Base-by-base conservation (phyloP, 2,113 vertebrate species). In the Pseudopodoces humilis region DNA sequence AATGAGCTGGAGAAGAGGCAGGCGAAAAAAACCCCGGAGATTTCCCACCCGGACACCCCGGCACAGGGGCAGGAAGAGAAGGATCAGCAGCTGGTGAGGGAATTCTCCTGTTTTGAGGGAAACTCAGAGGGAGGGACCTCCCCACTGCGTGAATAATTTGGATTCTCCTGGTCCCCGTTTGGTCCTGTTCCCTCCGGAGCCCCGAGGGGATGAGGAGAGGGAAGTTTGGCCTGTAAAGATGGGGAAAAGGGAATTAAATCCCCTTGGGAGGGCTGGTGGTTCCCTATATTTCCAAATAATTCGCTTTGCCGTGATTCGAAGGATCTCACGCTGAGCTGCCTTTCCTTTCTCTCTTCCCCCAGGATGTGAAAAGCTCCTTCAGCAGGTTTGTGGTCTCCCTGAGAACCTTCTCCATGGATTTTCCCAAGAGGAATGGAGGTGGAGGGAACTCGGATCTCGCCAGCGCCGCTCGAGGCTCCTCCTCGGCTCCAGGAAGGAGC, bases 1-100 rank as follows among this genome's bases (percentile, higher is more conserved):
- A 79, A 95, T 92, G 94, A 95, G 43, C 25, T 92, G 16, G 93
- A 92, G 59, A 94, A 89, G 81, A 82, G 86, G 30, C 86, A 92
- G 37, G 68, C 31, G 0, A 92, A 78, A 47, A 82, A 46, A 41
- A 3, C 0, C 11, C 6, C 10, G 0, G 78, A 52, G 33, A 6
- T 23, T 47, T 72, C 89, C 20, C 76, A 6, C 3, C 53, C 7
- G 70, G 93, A 46, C 7, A 3, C 8, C 3, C 6, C 5, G 2
- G 35, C 35, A 1, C 11, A 30, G 72, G 21, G 3, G 6, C 21
- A 4, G 22, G 81, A 72, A 5, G 76, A 68, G n/a, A 78, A 82
- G 43, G 41, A 15, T 2, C 76, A 27, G 37, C 47, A 37, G 15
- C 21, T 0, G 30, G 93, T 82, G 64, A 58, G 89, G 19, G 21